phyloP scores from a whole-genome alignment of 53 echinoderm and acorn worm genomes.

The Glandiceps talaboti region DNA sequence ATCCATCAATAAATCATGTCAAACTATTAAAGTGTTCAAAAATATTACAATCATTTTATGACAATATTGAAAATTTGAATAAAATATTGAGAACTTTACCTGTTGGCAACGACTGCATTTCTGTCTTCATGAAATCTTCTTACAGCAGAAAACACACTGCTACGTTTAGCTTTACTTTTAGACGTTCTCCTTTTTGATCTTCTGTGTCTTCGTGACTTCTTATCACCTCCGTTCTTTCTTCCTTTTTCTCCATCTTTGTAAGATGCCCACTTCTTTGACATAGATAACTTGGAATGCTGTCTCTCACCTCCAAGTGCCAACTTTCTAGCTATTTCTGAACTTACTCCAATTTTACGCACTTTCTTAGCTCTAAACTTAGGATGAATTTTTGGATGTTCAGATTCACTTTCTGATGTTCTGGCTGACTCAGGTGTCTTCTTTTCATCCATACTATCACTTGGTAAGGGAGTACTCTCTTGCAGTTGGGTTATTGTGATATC shows the following conservation, averaged over 20 bases:
- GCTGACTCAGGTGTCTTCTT: neutral
- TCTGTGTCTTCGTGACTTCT: neutral
- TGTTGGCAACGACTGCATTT: conserved; percentile 90
- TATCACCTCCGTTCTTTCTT: neutral
- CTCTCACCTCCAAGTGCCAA: neutral
- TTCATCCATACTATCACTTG: neutral
- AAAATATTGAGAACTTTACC: too few relatives aligned
- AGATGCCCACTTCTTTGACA: neutral
- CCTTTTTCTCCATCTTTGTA: neutral
- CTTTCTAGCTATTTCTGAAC: neutral
- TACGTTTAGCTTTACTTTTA: conserved; percentile 63
- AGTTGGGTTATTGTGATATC: neutral
- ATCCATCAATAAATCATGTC: too few relatives aligned
- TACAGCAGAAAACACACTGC: conserved; percentile 92
- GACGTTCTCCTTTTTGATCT: neutral
- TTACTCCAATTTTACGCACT: conserved; percentile 56
- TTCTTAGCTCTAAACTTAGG: conserved; percentile 73
- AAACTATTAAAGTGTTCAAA: too few relatives aligned
- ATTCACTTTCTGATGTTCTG: neutral
- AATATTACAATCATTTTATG: too few relatives aligned
- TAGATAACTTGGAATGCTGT: neutral
- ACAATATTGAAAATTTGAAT: too few relatives aligned
- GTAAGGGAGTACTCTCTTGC: neutral
- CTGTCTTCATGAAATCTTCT: conserved; percentile 91
- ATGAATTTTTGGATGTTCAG: conserved; percentile 38